These are phyloP conservation scores for Lydus trimaculatus DNA, from an alignment of 2,888 invertebrate species.

Conservation along the genomic window DNA sequence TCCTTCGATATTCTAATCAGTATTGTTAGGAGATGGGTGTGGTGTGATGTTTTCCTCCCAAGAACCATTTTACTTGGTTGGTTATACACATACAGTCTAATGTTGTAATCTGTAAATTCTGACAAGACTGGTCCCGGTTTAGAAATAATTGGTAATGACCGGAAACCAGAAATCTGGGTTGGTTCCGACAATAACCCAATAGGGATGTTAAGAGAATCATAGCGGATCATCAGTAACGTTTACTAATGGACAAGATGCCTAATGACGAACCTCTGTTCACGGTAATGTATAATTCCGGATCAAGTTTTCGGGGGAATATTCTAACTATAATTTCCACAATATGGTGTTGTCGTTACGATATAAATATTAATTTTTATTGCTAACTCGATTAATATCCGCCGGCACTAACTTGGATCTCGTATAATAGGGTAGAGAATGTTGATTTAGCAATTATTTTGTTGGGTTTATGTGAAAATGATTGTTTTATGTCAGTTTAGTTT, in stretches of 20 bases:
- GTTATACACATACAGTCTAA: background rate
- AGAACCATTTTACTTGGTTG: background rate
- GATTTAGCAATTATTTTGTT: too few species aligned
- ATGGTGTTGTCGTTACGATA: background rate
- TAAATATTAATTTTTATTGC: constrained; percentile 18
- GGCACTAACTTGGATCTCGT: too few species aligned
- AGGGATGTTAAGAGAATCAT: constrained; percentile 49
- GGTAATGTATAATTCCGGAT: constrained; percentile 51
- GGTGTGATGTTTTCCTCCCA: background rate
- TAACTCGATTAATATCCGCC: too few species aligned
- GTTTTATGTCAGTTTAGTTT: background rate
- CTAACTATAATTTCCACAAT: too few species aligned
- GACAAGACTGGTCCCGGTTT: background rate
- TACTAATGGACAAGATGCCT: constrained; percentile 55
- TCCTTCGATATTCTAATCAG: background rate
- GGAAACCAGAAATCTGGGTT: constrained; percentile 46
- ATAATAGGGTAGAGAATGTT: too few species aligned
- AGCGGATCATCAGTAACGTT: constrained; percentile 50
- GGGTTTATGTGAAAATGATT: too few species aligned
- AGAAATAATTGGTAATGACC: constrained; percentile 46
- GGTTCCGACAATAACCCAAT: constrained; percentile 49
- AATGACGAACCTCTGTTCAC: constrained; percentile 56
- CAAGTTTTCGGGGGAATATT: background rate
- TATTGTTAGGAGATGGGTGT: background rate
- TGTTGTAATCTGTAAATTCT: background rate